phyloP scores from a whole-genome alignment of 2,888 invertebrate species.

The Drosophila incognita region DNA sequence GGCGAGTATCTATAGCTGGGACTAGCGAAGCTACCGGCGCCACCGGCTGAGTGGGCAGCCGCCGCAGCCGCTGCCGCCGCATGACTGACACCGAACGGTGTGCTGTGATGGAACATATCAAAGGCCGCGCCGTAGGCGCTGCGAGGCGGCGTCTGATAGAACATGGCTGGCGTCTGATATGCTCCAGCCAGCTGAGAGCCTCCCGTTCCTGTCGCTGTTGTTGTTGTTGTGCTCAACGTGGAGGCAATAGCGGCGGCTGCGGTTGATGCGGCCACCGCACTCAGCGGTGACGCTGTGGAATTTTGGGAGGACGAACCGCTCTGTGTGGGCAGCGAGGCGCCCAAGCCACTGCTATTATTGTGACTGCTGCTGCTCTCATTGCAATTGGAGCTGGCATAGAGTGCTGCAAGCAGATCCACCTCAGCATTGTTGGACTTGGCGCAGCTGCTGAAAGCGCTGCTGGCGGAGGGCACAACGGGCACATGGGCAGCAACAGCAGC shows the following conservation, averaged over 20 bases:
- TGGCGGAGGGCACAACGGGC: constrained; percentile 81
- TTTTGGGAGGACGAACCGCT: constrained; percentile 77
- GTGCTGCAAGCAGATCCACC: constrained; percentile 75
- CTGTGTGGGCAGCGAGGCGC: constrained; percentile 80
- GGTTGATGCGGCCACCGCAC: constrained; percentile 42
- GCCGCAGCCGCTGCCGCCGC: constrained; percentile 81
- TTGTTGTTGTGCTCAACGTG: constrained; percentile 35
- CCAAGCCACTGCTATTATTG: constrained; percentile 80
- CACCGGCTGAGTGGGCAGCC: constrained; percentile 73
- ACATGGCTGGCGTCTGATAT: constrained; percentile 81
- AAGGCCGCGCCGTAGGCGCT: constrained; percentile 83
- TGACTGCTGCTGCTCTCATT: constrained; percentile 22
- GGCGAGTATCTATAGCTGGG: constrained; percentile 85
- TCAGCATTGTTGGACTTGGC: constrained; percentile 58
- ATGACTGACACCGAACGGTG: constrained; percentile 84
- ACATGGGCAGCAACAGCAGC: constrained; percentile 30
- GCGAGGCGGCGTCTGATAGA: constrained; percentile 85
- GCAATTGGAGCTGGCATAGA: constrained; percentile 68
- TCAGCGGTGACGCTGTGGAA: constrained; percentile 82
- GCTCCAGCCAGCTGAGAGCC: constrained; percentile 66
- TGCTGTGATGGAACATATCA: constrained; percentile 85
- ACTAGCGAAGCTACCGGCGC: constrained; percentile 83
- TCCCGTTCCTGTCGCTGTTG: constrained; percentile 70
- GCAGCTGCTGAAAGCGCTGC: constrained; percentile 82
- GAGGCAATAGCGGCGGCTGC: constrained; percentile 51